These are phyloP conservation scores for Polia nebulosa DNA, from an alignment of 2,888 invertebrate genomes.

Conservation along the genomic window DNA sequence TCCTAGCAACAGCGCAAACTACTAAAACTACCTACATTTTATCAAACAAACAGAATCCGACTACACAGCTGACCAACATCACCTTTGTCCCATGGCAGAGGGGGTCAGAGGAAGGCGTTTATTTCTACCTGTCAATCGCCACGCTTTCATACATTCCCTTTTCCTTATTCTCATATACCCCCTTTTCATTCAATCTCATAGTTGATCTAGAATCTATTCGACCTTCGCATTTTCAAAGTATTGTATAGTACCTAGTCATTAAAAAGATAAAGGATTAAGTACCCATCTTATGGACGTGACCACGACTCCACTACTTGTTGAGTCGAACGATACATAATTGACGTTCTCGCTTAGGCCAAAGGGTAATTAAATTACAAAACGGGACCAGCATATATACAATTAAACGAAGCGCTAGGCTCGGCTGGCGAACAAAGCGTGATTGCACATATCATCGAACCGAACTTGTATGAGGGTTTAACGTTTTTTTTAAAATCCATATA, in stretches of 20 bases:
- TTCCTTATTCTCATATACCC: neutral
- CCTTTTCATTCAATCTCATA: neutral
- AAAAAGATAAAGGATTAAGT: slow-evolving; percentile 59
- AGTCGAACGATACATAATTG: slow-evolving; percentile 87
- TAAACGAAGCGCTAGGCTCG: slow-evolving; percentile 79
- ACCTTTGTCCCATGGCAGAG: neutral
- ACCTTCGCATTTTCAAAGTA: slow-evolving; percentile 8
- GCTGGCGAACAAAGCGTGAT: slow-evolving; percentile 62
- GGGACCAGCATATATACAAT: slow-evolving; percentile 87
- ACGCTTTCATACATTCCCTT: neutral
- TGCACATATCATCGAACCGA: slow-evolving; percentile 48
- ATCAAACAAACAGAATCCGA: neutral
- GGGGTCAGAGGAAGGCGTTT: neutral
- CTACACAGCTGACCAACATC: neutral
- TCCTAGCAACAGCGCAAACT: neutral
- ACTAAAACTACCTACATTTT: neutral
- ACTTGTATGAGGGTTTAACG: slow-evolving; percentile 5
- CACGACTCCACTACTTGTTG: slow-evolving; percentile 68
- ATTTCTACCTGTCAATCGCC: neutral
- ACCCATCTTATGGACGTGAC: slow-evolving; percentile 53
- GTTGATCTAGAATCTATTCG: slow-evolving; percentile 1
- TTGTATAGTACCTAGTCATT: too few relatives aligned
- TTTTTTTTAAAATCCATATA: neutral
- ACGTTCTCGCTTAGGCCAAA: slow-evolving; percentile 87
- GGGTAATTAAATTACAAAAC: slow-evolving; percentile 91